Conservation (phyloP, 2,113 vertebrate genomes). For the Chamaetylas fuelleborni region DNA sequence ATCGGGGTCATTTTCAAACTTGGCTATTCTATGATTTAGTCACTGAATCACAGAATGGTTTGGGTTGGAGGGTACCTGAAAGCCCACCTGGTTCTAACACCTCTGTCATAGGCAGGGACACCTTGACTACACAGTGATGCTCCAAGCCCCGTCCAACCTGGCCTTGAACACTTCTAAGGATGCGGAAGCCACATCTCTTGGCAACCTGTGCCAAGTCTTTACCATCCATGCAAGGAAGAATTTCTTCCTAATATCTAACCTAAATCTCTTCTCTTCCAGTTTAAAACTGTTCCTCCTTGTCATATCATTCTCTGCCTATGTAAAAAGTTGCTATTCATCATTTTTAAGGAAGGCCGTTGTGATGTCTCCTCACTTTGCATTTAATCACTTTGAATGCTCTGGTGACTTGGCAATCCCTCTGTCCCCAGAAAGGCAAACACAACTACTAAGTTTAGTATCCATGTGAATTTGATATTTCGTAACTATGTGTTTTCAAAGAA, state of each 20-base stretch:
- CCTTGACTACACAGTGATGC: background rate
- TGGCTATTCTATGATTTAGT: background rate
- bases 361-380: background rate
- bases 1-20: background rate
- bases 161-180: background rate
- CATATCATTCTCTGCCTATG: background rate
- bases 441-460: background rate
- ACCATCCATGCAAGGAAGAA: background rate
- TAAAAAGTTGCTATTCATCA: background rate
- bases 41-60: background rate
- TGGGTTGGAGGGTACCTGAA: background rate
- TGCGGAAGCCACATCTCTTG: background rate
- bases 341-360: background rate
- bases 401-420: background rate
- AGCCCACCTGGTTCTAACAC: background rate
- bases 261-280: background rate
- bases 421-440: background rate
- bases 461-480: background rate
- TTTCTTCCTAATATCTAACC: background rate
- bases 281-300: background rate
- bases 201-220: background rate
- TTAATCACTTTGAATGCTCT: background rate
- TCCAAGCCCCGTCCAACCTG: background rate
- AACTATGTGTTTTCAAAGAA: rapidly evolving
- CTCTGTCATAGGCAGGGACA: background rate